Evolutionary conservation across 64 coral and sea anemone genomes (phyloP), one percentile per base, ranked within the genome.

Genomic region (Actinia equina): DNA sequence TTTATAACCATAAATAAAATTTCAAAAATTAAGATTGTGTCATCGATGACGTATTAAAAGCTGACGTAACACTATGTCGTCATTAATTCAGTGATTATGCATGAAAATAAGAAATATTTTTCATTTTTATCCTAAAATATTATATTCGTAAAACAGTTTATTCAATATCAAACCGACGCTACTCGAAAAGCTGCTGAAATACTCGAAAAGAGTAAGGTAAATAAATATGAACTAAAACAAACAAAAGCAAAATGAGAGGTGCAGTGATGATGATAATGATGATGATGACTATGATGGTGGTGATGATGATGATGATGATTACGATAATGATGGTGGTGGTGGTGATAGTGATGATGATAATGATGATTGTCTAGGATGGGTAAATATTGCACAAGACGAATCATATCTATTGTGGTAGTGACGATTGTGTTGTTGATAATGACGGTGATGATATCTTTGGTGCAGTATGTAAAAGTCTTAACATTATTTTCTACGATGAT

Each of bases 161-260:
- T 95, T 42, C 93, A 91, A 25, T 90, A 92, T 57, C 93, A 99
- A 86, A 99, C 91, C 9, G 97, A 99, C 37, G 93, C 97, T 23
- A 99, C 91, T 60, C 93, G 93, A n/a, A 99, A 99, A 88, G 97
- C 97, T 60, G 91, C 93, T 69, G 93, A 99, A 82, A 99, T 99
- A 59, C 69, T 99, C 17, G 97, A 99, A 69, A 99, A 99, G 90
- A 95, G 93, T 67, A 95, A 95, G 97, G 97, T 99, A 70, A 88
- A 67, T 69, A 5, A 12, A 15, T 2, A 74, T 15, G 13, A 27
- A 74, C n/a, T 27, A 69, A 25, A 23, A 22, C 22, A 23, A n/a
- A 69, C 4, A 22, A 69, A 22, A 69, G 23, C 17, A 7, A 14
- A 41, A 41, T 77, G 71, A 77, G 63, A 69, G 69, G 20, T 74